Percentiles rank a stretch among this genome's conserved stretches.
Evolutionary conservation across 2,113 vertebrate genomes (phyloP).

Genomic region (Pelobates fuscus): DNA sequence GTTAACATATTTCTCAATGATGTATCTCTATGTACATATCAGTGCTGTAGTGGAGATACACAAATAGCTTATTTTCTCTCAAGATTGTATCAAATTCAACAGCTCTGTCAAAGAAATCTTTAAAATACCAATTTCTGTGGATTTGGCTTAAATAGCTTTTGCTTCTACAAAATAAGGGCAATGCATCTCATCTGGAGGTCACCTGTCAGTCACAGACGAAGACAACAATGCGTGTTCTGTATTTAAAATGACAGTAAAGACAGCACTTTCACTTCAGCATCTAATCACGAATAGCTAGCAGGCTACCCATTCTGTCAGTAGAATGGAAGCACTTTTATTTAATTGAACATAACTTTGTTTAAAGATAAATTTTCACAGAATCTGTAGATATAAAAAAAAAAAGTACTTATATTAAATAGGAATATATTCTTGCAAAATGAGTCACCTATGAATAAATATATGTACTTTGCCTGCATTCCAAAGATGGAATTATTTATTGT

Average conservation of each 20-base stretch:
- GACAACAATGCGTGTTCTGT: slow-evolving; percentile 24
- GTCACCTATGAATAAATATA: too few species aligned
- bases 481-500: too few species aligned
- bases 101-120: slow-evolving; percentile 32
- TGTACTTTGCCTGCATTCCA: too few species aligned
- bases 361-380: too few species aligned
- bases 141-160: slow-evolving; percentile 31
- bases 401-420: too few species aligned
- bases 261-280: neutral
- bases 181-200: slow-evolving; percentile 38
- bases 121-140: slow-evolving; percentile 39
- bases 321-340: too few species aligned
- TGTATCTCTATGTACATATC: neutral
- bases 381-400: too few species aligned
- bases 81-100: slow-evolving; percentile 22
- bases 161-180: slow-evolving; percentile 37
- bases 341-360: too few species aligned
- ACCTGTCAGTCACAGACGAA: slow-evolving; percentile 32
- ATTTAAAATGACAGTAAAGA: slow-evolving; percentile 9
- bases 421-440: too few species aligned
- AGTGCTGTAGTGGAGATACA: slow-evolving; percentile 1
- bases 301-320: neutral
- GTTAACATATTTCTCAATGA: too few species aligned
- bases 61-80: slow-evolving; percentile 15
- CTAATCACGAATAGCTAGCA: slow-evolving; percentile 17